These are phyloP conservation scores for Homalodisca vitripennis DNA, from an alignment of 1,140 invertebrate genomes.

Conservation along the genomic window DNA sequence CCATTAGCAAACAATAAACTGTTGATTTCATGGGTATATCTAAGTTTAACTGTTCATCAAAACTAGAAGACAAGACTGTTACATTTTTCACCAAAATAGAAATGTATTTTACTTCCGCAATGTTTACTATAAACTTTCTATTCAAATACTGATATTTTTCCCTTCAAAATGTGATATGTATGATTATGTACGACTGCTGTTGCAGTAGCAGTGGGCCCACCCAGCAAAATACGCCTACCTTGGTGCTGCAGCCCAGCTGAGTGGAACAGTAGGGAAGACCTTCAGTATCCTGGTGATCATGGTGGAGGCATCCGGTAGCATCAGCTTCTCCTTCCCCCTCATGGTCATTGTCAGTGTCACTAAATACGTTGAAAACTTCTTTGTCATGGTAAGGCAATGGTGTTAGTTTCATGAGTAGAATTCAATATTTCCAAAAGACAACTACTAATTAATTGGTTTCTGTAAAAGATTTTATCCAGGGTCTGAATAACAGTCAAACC, in stretches of 20 bases:
- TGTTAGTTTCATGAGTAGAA: no score
- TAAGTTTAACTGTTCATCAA: no score
- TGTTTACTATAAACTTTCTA: neutral
- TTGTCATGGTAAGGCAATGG: slow-evolving; percentile 89
- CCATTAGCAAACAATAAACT: no score
- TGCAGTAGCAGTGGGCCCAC: slow-evolving; percentile 54
- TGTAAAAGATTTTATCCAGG: no score
- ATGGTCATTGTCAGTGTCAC: slow-evolving; percentile 91
- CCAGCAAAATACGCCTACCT: slow-evolving; percentile 95
- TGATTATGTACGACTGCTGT: neutral
- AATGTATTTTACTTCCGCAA: neutral
- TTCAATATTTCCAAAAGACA: no score
- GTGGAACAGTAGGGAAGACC: slow-evolving; percentile 97
- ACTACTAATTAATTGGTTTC: no score
- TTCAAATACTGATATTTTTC: neutral
- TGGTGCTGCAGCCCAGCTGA: slow-evolving; percentile 92
- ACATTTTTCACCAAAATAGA: no score
- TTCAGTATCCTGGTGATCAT: slow-evolving; percentile 93
- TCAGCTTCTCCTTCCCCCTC: slow-evolving; percentile 82
- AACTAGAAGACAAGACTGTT: no score
- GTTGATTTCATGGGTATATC: no score
- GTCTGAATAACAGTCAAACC: no score
- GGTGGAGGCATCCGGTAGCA: slow-evolving; percentile 94
- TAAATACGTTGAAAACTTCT: slow-evolving; percentile 97
- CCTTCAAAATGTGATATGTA: neutral